Percentiles rank a stretch among this genome's conserved stretches.
Evolutionary conservation across 2,113 vertebrate genomes (phyloP).

Genomic region (Alouatta palliata): DNA sequence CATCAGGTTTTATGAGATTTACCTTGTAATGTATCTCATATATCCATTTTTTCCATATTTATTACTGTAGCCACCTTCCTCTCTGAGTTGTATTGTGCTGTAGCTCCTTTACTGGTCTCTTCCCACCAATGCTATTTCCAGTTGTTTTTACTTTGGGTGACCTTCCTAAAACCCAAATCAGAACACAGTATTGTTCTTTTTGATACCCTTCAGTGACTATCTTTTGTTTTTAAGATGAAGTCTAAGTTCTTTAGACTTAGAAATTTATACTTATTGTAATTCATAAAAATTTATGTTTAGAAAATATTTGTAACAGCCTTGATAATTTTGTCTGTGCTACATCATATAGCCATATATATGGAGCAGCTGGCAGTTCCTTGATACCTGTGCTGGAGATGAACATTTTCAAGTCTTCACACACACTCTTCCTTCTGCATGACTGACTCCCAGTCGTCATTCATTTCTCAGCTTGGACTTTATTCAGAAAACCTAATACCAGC

Average conservation of each 20-base stretch:
- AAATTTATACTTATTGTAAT: too few species aligned
- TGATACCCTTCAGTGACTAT: neutral
- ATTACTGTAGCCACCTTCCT: neutral
- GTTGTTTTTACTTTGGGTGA: neutral
- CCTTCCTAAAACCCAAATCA: slow-evolving; percentile 26
- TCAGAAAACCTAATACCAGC: neutral
- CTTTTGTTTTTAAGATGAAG: neutral
- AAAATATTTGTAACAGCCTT: neutral
- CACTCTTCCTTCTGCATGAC: neutral
- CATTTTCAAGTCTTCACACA: neutral
- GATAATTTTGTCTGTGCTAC: neutral
- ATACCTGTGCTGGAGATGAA: neutral
- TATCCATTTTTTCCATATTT: neutral
- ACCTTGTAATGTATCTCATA: neutral
- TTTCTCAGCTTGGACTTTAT: neutral
- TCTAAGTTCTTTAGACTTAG: neutral
- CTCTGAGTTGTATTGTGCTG: neutral
- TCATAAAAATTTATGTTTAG: too few species aligned
- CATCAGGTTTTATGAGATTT: slow-evolving; percentile 38
- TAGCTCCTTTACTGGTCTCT: neutral
- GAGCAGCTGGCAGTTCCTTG: neutral
- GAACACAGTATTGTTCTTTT: neutral
- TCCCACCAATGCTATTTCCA: neutral
- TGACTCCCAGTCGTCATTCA: neutral
- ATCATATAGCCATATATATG: neutral